Conservation (phyloP, 2,888 invertebrate genomes). For the Agrotis exclamationis region DNA sequence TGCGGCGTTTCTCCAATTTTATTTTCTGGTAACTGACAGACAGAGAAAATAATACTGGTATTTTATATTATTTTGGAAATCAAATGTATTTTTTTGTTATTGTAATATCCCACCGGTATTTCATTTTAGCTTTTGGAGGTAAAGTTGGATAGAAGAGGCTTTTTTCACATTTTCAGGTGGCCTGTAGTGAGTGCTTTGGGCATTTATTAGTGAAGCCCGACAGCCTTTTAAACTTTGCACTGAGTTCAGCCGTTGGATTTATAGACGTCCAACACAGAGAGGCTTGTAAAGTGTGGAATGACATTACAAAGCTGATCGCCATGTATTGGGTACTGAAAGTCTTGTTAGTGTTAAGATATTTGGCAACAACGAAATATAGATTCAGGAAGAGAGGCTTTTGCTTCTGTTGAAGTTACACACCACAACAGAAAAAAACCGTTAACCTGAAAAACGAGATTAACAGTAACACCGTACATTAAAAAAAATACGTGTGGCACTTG, state of each 20-base stretch:
- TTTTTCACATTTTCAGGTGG: neutral
- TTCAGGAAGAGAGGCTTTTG: no score
- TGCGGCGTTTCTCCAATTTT: slow-evolving; percentile 51
- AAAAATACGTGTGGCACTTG: no score
- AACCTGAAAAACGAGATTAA: no score
- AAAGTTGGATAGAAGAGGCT: slow-evolving; percentile 1
- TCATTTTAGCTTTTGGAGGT: slow-evolving; percentile 5
- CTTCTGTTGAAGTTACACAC: no score
- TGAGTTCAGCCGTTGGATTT: slow-evolving; percentile 17
- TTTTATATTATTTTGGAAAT: slow-evolving; percentile 40
- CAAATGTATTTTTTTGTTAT: slow-evolving; percentile 7
- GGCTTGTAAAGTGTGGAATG: slow-evolving; percentile 27
- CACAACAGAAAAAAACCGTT: no score
- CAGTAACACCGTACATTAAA: no score
- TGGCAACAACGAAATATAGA: no score
- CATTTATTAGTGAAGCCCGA: slow-evolving; percentile 44
- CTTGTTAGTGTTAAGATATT: neutral
- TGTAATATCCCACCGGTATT: slow-evolving; percentile 25
- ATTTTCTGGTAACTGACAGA: slow-evolving; percentile 39
- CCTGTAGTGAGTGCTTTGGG: slow-evolving; percentile 16
- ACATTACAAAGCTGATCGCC: slow-evolving; percentile 23
- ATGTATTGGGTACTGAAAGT: neutral
- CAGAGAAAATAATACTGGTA: slow-evolving; percentile 27
- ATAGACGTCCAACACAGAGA: slow-evolving; percentile 29
- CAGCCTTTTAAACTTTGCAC: slow-evolving; percentile 30